Evolutionary conservation across 2,797 vertebrate genomes (phyloP).

Genomic region (Calcarius lapponicus): DNA sequence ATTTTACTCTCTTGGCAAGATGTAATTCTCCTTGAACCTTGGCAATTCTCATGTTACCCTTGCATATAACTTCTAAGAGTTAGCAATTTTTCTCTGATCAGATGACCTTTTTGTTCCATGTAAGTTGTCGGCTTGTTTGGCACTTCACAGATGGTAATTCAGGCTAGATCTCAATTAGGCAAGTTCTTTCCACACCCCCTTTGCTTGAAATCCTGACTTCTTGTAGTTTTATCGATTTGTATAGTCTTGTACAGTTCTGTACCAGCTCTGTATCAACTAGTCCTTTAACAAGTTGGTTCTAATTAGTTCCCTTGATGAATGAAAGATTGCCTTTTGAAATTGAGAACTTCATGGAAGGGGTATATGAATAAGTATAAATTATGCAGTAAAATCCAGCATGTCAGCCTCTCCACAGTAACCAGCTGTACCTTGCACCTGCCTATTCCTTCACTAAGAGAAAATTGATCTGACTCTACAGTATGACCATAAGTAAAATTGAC

Average conservation of each 20-base stretch:
- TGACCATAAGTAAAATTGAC: background rate
- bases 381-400: background rate
- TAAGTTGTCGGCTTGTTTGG: background rate
- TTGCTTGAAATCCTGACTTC: background rate
- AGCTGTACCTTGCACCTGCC: background rate
- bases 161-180: background rate
- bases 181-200: background rate
- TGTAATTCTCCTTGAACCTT: background rate
- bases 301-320: background rate
- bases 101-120: background rate
- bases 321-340: background rate
- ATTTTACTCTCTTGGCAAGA: background rate
- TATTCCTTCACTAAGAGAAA: background rate
- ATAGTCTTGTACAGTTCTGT: background rate
- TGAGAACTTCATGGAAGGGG: background rate
- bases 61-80: background rate
- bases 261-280: background rate
- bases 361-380: background rate
- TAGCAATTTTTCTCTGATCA: background rate
- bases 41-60: background rate
- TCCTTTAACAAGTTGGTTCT: background rate
- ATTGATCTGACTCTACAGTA: background rate
- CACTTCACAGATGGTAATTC: background rate
- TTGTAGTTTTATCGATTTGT: background rate
- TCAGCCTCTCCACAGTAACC: background rate